phyloP scores from a whole-genome alignment of 2,113 vertebrate species.

The Anoura caudifer region DNA sequence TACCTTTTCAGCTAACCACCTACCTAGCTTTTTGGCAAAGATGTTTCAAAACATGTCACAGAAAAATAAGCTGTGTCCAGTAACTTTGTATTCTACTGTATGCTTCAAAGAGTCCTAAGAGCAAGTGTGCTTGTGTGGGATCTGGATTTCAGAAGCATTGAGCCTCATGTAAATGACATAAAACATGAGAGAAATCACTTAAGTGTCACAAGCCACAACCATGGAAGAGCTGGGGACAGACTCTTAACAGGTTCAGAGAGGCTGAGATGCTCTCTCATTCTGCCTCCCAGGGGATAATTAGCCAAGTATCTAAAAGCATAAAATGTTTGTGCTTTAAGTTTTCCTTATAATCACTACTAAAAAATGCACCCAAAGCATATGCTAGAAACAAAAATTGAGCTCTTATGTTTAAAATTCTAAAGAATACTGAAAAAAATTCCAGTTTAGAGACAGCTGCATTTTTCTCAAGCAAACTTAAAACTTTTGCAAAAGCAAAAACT shows the following conservation, averaged over 20 bases:
- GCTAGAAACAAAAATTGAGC: slow-evolving; percentile 51
- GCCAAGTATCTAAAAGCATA: neutral
- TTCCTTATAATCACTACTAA: slow-evolving; percentile 22
- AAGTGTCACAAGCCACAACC: neutral
- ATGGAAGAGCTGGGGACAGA: neutral
- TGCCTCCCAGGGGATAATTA: neutral
- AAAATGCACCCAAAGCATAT: slow-evolving; percentile 52
- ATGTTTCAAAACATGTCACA: neutral
- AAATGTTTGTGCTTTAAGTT: slow-evolving; percentile 4
- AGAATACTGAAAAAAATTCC: slow-evolving; percentile 41
- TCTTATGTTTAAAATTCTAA: slow-evolving; percentile 67
- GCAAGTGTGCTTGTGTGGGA: neutral
- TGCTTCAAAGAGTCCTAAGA: neutral
- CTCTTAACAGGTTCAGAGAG: neutral
- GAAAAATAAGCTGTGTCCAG: neutral
- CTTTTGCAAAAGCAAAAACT: slow-evolving; percentile 39
- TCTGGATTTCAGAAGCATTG: neutral
- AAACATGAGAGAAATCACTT: neutral
- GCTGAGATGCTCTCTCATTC: neutral
- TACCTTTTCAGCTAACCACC: neutral
- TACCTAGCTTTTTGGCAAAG: neutral
- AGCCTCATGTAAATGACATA: neutral
- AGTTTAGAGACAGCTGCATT: slow-evolving; percentile 65
- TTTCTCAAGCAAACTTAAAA: slow-evolving; percentile 53
- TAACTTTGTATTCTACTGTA: neutral